Base-by-base conservation (phyloP, 1,140 invertebrate species). In the Dinoponera quadriceps region DNA sequence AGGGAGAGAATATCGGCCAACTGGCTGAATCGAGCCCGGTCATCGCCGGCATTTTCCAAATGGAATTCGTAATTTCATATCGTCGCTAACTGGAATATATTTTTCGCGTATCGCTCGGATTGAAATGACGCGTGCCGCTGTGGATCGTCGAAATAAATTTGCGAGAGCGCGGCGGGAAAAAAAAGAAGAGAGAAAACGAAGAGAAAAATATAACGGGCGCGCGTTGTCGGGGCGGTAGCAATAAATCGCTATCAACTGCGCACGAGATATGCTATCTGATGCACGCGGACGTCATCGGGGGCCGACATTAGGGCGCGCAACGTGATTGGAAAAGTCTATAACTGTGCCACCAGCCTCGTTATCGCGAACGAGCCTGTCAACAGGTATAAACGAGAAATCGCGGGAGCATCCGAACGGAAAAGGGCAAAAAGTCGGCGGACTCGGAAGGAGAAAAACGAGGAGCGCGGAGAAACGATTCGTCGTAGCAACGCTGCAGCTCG, bases 341-440 rank as follows among this genome's bases (percentile, higher is more conserved):
- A 82, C 77, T 63, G 49, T 69, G 85, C 55, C 55, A 59, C 55
- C 38, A 60, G 54, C 59, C 85, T 82, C 84, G 85, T 85, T 86
- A 86, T 82, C 77, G 38, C 63, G 69, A 29, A 48, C 68, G 62
- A 49, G 75, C 54, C 57, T 54, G 84, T 87, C 85, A 74, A 80
- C 66, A 33, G 68, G 27, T 84, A 84, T 83, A 74, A 87, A 84
- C 33, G 84, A 63, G 68, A 62, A 72, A 83, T 86, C 57, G 65
- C 44, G 44, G 59, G 63, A 60, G 71, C 55, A 74, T 82, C 71
- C 69, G 27, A 33, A 82, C 66, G 20, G 33, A 62, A 82, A 82
- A 49, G 57, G 57, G 78, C 51, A 73, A 73, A 78, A 22, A 75
- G 63, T 55, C 38, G 16, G 55, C 25, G 3, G 13, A 29, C 57